A percentile compares a stretch with the other conserved stretches of the same genome.
These are phyloP conservation scores for Theropithecus gelada DNA, from an alignment of 2,113 vertebrate species.

Conservation along the genomic window DNA sequence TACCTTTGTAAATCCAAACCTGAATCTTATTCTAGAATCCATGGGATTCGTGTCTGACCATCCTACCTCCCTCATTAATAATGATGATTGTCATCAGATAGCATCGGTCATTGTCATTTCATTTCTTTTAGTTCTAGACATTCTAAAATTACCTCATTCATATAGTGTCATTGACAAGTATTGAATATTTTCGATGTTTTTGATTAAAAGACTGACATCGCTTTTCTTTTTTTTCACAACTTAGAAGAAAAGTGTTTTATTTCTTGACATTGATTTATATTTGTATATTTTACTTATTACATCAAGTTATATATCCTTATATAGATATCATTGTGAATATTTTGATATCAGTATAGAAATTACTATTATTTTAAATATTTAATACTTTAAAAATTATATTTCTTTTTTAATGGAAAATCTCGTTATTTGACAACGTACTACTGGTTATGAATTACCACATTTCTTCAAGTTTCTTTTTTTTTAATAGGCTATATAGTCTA, in stretches of 20 bases:
- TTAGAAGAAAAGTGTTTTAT: neutral
- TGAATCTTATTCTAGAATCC: neutral
- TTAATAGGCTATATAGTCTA: neutral
- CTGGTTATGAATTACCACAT: neutral
- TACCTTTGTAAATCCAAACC: neutral
- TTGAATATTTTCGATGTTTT: neutral
- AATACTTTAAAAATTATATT: neutral
- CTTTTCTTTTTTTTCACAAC: neutral
- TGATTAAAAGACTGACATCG: neutral
- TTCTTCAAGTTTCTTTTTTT: neutral
- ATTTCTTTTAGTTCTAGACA: neutral
- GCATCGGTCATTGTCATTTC: rapidly evolving
- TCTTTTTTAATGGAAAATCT: neutral
- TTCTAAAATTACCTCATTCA: neutral
- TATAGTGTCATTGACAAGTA: neutral
- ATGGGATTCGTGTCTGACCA: neutral
- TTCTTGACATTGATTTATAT: neutral
- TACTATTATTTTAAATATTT: neutral
- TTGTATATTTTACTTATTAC: neutral
- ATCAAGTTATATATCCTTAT: neutral
- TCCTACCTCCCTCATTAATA: neutral
- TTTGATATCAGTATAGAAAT: neutral
- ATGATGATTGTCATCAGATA: neutral
- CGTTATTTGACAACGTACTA: neutral
- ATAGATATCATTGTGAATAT: neutral